phyloP scores from a whole-genome alignment of 2,113 vertebrate genomes.

The Ondatra zibethicus region DNA sequence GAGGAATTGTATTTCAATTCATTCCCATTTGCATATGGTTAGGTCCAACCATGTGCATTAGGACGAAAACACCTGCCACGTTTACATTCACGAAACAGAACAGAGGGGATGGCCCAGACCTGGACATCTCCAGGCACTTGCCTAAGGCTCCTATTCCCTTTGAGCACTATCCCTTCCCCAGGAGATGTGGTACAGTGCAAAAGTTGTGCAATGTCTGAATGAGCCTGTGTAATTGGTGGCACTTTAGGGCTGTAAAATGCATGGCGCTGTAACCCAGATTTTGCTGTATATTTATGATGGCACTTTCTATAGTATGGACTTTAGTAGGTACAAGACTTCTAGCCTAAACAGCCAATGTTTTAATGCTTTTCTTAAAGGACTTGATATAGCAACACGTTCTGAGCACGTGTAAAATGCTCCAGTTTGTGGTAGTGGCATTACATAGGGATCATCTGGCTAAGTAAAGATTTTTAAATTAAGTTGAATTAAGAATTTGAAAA shows the following conservation, averaged over 20 bases:
- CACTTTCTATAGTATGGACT: conserved; percentile 87
- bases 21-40: conserved; percentile 14
- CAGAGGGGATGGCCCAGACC: background rate
- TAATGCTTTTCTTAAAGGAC: conserved; percentile 79
- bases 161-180: background rate
- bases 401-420: conserved; percentile 59
- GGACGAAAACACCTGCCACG: background rate
- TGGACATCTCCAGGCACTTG: background rate
- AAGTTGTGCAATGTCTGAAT: conserved; percentile 79
- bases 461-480: conserved; percentile 73
- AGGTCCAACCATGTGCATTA: background rate
- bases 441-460: conserved; percentile 61
- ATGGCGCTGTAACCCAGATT: conserved; percentile 70
- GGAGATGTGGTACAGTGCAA: background rate
- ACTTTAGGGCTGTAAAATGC: conserved; percentile 80
- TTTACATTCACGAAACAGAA: conserved; percentile 25
- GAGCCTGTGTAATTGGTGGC: conserved; percentile 72
- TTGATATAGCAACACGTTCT: conserved; percentile 47
- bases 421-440: conserved; percentile 15
- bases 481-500: conserved; percentile 68
- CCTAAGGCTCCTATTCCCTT: background rate
- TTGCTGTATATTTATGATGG: conserved; percentile 85
- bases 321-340: conserved; percentile 73
- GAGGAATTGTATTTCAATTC: background rate
- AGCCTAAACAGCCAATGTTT: conserved; percentile 58